These are phyloP conservation scores for Pteromalus puparum DNA, from an alignment of 1,140 invertebrate species.

Conservation along the genomic window DNA sequence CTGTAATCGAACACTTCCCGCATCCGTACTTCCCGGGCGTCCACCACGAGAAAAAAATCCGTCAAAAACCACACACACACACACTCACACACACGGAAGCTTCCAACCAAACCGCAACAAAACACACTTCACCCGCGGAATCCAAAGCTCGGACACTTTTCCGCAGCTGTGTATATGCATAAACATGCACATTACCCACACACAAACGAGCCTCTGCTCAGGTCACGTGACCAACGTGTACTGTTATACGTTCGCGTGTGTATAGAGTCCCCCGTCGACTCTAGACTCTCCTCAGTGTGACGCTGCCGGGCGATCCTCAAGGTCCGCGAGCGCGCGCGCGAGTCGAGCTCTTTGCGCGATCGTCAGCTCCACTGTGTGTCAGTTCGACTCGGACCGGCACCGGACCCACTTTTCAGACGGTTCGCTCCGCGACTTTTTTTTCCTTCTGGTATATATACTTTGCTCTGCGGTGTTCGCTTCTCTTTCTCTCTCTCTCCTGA, in stretches of 20 bases:
- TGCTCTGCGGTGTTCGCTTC: no score
- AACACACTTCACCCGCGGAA: no score
- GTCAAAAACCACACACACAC: no score
- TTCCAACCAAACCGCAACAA: no score
- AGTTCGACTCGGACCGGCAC: conserved; percentile 1
- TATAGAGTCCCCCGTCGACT: not conserved
- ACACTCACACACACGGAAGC: no score
- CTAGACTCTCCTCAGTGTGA: conserved; percentile 2
- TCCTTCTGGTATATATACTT: no score
- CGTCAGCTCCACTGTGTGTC: not conserved
- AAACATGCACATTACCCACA: not conserved
- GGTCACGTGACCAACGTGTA: conserved; percentile 58
- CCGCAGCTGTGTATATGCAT: no score
- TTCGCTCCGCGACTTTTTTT: not conserved
- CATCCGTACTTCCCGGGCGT: no score
- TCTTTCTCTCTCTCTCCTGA: no score
- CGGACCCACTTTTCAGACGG: not conserved
- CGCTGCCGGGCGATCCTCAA: conserved; percentile 6
- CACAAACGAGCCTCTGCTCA: not conserved
- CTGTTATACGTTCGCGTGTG: conserved; percentile 56
- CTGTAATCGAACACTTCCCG: no score
- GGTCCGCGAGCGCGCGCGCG: not conserved
- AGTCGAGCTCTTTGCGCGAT: not conserved
- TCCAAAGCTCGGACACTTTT: no score
- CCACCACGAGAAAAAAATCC: no score